These are phyloP conservation scores for Naja naja DNA, from an alignment of 2,113 vertebrate species.

Conservation along the genomic window DNA sequence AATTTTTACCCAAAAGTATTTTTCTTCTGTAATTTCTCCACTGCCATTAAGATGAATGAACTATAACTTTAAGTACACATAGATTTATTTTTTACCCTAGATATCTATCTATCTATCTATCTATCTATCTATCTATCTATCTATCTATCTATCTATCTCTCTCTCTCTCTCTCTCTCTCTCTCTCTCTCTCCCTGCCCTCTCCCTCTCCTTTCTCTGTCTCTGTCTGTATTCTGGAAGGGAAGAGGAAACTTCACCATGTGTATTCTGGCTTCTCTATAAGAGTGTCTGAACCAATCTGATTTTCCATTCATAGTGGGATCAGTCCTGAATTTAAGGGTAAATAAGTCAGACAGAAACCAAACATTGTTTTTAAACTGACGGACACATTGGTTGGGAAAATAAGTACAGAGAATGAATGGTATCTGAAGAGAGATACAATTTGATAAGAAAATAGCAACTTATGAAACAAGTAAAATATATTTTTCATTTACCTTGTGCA, in stretches of 20 bases:
- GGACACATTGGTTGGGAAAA: not conserved
- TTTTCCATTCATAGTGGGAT: not conserved
- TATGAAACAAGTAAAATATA: not conserved
- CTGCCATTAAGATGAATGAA: not conserved
- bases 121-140: too few relatives aligned
- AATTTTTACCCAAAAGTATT: not conserved
- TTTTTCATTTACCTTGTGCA: slow-evolving; percentile 11
- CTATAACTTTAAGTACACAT: not conserved
- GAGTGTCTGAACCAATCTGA: not conserved
- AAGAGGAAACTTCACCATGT: not conserved
- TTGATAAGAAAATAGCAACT: slow-evolving; percentile 32
- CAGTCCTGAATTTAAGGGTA: not conserved
- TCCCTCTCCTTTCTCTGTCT: too few relatives aligned
- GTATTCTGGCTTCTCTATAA: not conserved
- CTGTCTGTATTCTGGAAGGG: not conserved
- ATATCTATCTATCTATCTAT: not conserved
- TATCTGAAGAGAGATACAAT: not conserved
- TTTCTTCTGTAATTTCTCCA: not conserved
- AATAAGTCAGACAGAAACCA: slow-evolving; percentile 5
- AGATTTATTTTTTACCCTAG: not conserved
- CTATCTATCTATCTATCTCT: too few relatives aligned
- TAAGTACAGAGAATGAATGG: not conserved
- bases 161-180: too few relatives aligned
- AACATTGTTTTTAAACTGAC: slow-evolving; percentile 16
- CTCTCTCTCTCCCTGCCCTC: too few relatives aligned